Conservation (phyloP, 2,113 vertebrate species). For the Apeltes quadracus region DNA sequence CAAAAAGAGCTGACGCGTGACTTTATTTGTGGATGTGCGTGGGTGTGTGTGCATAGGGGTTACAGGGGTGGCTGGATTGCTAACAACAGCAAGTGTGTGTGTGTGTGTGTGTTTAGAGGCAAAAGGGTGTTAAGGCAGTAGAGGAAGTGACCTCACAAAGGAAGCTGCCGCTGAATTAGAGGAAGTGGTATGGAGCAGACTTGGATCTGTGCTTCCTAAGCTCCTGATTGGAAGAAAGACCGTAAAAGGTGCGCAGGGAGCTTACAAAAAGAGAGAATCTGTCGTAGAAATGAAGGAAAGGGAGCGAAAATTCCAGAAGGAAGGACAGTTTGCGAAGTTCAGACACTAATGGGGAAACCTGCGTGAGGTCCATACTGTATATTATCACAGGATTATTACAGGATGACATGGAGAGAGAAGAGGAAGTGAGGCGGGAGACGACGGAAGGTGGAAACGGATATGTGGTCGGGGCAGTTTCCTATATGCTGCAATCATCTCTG, state of each 20-base stretch:
- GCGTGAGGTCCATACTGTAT: slow-evolving; percentile 3
- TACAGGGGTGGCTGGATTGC: slow-evolving; percentile 14
- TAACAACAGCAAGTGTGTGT: slow-evolving; percentile 16
- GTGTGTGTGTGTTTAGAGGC: slow-evolving; percentile 12
- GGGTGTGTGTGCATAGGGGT: slow-evolving; percentile 21
- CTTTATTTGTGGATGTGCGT: slow-evolving; percentile 40
- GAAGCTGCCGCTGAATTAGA: slow-evolving; percentile 75
- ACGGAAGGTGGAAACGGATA: slow-evolving; percentile 46
- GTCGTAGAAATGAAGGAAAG: slow-evolving; percentile 6
- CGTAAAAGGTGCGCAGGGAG: slow-evolving; percentile 11
- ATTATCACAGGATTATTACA: slow-evolving; percentile 32
- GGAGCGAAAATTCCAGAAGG: background rate
- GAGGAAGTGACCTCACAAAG: slow-evolving; percentile 71
- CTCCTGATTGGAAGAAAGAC: slow-evolving; percentile 31
- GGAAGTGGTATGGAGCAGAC: slow-evolving; percentile 68
- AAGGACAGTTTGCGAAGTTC: background rate
- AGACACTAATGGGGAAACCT: background rate
- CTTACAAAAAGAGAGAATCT: slow-evolving; percentile 7
- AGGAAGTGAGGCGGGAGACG: slow-evolving; percentile 33
- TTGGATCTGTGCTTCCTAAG: slow-evolving; percentile 64
- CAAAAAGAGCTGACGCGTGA: slow-evolving; percentile 52
- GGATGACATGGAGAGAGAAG: slow-evolving; percentile 13
- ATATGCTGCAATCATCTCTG: slow-evolving; percentile 55
- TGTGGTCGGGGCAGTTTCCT: slow-evolving; percentile 48
- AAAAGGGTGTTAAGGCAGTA: slow-evolving; percentile 55